Evolutionary conservation across 2,797 vertebrate genomes (phyloP).

Genomic region (Fistularia tabacaria): DNA sequence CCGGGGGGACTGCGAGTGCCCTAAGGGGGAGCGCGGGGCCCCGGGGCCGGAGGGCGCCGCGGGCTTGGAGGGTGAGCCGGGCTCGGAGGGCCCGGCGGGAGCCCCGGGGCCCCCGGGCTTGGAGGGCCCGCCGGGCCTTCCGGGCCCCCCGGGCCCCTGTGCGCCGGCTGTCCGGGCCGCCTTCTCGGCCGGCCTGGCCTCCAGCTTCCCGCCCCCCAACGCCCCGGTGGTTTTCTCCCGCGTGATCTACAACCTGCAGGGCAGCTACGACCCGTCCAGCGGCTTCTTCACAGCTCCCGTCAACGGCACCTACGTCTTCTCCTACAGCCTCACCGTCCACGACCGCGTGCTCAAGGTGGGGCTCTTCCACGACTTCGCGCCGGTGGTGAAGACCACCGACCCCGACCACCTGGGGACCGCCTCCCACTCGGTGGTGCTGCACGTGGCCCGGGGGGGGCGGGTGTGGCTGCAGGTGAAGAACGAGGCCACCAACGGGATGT

Average conservation of each 20-base stretch:
- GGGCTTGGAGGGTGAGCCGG: slow-evolving; percentile 28
- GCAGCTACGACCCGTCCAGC: slow-evolving; percentile 33
- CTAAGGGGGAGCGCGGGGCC: slow-evolving; percentile 25
- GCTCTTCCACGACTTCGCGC: slow-evolving; percentile 56
- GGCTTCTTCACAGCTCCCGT: slow-evolving; percentile 66
- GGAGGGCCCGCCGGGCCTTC: slow-evolving; percentile 49
- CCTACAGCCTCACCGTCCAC: slow-evolving; percentile 50
- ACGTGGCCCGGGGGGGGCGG: slow-evolving; percentile 48
- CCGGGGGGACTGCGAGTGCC: slow-evolving; percentile 49
- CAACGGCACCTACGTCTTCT: slow-evolving; percentile 71
- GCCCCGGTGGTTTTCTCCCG: slow-evolving; percentile 49
- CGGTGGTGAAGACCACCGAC: slow-evolving; percentile 57
- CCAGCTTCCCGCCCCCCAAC: slow-evolving; percentile 36
- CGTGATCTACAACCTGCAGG: slow-evolving; percentile 53
- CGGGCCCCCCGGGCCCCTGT: slow-evolving; percentile 64
- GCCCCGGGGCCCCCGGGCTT: slow-evolving; percentile 10
- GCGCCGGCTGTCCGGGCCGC: slow-evolving; percentile 56
- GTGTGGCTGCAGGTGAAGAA: slow-evolving; percentile 68
- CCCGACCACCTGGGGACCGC: slow-evolving; percentile 18
- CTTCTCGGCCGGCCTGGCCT: slow-evolving; percentile 46
- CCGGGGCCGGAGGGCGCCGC: slow-evolving; percentile 27
- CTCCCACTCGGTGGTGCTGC: slow-evolving; percentile 61
- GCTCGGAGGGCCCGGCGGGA: slow-evolving; percentile 18
- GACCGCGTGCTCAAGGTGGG: slow-evolving; percentile 58
- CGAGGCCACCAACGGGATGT: slow-evolving; percentile 50